These are phyloP conservation scores for Eutrigla gurnardus DNA, from an alignment of 2,797 vertebrate species.

Conservation along the genomic window DNA sequence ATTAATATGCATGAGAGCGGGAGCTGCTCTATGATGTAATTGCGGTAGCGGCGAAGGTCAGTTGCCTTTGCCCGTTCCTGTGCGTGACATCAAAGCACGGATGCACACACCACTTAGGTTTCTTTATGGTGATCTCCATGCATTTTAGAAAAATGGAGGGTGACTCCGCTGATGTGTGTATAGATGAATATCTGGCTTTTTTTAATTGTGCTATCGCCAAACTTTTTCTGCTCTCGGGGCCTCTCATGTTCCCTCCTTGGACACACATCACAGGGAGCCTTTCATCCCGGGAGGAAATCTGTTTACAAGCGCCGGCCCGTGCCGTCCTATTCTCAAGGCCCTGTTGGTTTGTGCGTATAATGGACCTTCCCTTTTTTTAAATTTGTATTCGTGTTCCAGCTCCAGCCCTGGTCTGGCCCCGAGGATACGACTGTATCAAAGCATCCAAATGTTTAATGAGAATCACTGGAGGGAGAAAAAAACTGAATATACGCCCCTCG, in stretches of 20 bases:
- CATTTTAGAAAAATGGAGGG: constrained; percentile 56
- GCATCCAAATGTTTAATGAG: constrained; percentile 48
- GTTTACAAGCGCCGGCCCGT: constrained; percentile 61
- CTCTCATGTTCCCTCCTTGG: constrained; percentile 65
- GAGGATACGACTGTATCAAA: constrained; percentile 36
- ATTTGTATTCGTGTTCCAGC: constrained; percentile 55
- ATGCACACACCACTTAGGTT: constrained; percentile 63
- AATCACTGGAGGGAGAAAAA: constrained; percentile 8
- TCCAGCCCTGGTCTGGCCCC: constrained; percentile 49
- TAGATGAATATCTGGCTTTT: constrained; percentile 57
- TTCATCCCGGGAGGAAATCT: constrained; percentile 66
- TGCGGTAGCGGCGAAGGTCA: constrained; percentile 76
- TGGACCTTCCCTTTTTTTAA: constrained; percentile 39
- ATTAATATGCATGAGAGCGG: constrained; percentile 82
- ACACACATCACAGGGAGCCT: constrained; percentile 67
- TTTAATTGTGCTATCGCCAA: constrained; percentile 57
- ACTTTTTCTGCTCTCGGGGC: constrained; percentile 50
- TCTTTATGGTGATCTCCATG: constrained; percentile 54
- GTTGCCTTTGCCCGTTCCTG: constrained; percentile 54
- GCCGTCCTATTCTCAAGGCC: constrained; percentile 60
- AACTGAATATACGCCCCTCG: constrained; percentile 27
- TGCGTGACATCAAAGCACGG: constrained; percentile 64
- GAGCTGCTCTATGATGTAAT: constrained; percentile 83
- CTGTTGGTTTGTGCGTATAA: constrained; percentile 56
- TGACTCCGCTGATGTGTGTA: constrained; percentile 42